Evolutionary conservation across 1,140 invertebrate genomes (phyloP).

Genomic region (Elysia chlorotica): DNA sequence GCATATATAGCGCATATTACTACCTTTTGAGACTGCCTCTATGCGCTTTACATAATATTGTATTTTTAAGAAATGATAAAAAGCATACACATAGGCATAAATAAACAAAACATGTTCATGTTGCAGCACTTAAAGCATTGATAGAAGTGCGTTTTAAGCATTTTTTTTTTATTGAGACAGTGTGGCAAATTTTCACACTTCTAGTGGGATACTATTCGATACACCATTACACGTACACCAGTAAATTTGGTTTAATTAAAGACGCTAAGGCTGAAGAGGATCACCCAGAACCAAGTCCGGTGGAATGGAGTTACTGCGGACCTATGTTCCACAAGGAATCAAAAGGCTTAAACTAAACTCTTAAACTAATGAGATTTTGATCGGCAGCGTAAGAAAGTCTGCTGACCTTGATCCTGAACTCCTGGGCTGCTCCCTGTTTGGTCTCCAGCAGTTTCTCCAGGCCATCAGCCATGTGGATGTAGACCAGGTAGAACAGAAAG

Average conservation of each 20-base stretch:
- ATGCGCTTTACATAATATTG: too few relatives aligned
- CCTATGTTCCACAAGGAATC: not conserved
- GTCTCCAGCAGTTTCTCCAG: slow-evolving; percentile 52
- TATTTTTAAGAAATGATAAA: too few relatives aligned
- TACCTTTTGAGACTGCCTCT: too few relatives aligned
- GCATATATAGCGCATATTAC: too few relatives aligned
- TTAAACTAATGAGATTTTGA: not conserved
- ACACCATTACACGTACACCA: not conserved
- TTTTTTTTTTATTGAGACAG: too few relatives aligned
- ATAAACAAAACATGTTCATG: too few relatives aligned
- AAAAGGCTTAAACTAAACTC: not conserved
- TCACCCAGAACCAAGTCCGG: not conserved
- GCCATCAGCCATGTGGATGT: slow-evolving; percentile 57
- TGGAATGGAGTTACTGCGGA: not conserved
- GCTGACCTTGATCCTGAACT: slow-evolving; percentile 57
- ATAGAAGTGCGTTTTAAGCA: too few relatives aligned
- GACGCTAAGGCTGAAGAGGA: not conserved
- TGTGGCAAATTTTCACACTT: too few relatives aligned
- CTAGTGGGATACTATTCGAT: too few relatives aligned
- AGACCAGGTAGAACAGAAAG: slow-evolving; percentile 59
- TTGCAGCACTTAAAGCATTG: too few relatives aligned
- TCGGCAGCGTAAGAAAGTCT: not conserved
- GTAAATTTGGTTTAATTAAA: not conserved
- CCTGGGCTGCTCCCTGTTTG: slow-evolving; percentile 58
- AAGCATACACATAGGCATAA: too few relatives aligned